Evolutionary conservation across 2,113 vertebrate species (phyloP).

Genomic region (Urocitellus parryii): DNA sequence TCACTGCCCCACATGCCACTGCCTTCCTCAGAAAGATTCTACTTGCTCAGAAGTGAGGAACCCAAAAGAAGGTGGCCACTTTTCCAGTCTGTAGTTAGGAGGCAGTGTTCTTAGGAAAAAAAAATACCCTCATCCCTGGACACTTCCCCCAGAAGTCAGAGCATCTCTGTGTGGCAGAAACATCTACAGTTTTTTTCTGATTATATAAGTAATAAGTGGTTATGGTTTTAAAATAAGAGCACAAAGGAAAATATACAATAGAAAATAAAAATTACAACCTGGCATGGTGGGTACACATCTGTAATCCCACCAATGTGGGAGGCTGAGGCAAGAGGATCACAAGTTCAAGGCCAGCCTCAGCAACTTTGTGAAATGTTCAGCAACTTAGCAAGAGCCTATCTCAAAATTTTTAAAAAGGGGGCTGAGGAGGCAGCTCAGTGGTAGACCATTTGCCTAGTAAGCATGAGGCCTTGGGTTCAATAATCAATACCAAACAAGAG

Average conservation of each 20-base stretch:
- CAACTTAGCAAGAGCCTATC: not conserved
- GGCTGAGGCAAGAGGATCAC: not conserved
- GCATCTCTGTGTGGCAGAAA: not conserved
- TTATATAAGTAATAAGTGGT: not conserved
- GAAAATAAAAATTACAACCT: not conserved
- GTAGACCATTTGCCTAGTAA: not conserved
- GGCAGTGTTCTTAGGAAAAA: not conserved
- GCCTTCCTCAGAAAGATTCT: not conserved
- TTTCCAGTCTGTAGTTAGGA: not conserved
- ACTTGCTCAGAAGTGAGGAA: slow-evolving; percentile 45
- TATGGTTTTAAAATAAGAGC: slow-evolving; percentile 6
- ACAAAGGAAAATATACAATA: slow-evolving; percentile 44
- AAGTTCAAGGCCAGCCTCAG: not conserved
- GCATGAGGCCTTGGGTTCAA: not conserved
- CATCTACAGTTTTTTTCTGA: not conserved
- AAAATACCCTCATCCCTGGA: not conserved
- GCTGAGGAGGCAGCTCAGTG: not conserved
- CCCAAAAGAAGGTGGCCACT: not conserved
- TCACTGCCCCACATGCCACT: not conserved
- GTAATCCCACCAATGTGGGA: not conserved
- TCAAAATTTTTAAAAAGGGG: not conserved
- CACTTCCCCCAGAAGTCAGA: not conserved
- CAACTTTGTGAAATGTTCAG: not conserved
- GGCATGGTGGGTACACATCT: not conserved
- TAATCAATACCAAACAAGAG: not conserved